Evolutionary conservation across 2,113 vertebrate species (phyloP).

Genomic region (Donacobius atricapilla): DNA sequence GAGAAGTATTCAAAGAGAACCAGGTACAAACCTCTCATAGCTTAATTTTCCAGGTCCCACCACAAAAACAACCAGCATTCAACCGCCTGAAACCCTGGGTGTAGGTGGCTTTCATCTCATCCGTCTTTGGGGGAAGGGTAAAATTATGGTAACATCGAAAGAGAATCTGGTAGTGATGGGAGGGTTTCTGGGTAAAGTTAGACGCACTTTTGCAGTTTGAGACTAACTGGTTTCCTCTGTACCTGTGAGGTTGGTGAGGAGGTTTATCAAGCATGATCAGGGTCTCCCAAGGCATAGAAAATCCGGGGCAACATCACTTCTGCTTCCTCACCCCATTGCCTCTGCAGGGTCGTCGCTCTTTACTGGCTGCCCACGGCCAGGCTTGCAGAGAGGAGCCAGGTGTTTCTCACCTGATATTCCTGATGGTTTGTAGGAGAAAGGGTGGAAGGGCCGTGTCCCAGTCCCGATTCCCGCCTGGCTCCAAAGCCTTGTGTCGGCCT

Average conservation of each 20-base stretch:
- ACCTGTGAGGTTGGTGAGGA: background rate
- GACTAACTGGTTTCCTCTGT: background rate
- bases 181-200: background rate
- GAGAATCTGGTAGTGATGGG: background rate
- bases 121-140: background rate
- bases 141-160: background rate
- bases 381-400: background rate
- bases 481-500: background rate
- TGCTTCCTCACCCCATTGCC: background rate
- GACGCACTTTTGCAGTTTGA: background rate
- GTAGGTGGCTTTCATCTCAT: background rate
- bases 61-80: background rate
- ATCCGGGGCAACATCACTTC: background rate
- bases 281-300: background rate
- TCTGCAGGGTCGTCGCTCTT: background rate
- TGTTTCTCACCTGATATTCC: background rate
- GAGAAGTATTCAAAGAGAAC: background rate
- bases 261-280: background rate
- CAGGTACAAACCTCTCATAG: background rate
- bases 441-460: background rate
- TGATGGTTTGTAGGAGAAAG: background rate
- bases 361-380: rapidly evolving
- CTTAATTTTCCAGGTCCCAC: background rate
- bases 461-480: background rate
- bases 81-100: background rate